Percentiles rank a stretch among this genome's conserved stretches.
These are phyloP conservation scores for Meteorus colon DNA, from an alignment of 2,888 invertebrate genomes.

Conservation along the genomic window DNA sequence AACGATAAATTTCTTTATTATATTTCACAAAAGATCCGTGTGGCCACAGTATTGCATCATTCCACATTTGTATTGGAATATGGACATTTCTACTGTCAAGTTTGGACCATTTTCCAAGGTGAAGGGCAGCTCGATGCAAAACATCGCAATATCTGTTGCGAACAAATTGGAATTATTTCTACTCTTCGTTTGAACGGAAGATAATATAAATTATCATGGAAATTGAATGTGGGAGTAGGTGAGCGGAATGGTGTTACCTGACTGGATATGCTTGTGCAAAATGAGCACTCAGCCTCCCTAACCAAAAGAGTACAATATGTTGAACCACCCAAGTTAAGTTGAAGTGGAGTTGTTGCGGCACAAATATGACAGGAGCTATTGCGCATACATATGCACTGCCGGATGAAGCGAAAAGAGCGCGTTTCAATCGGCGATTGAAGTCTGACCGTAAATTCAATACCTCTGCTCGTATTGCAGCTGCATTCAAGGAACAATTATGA, in stretches of 20 bases:
- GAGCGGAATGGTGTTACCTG: conserved; percentile 64
- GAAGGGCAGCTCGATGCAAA: conserved; percentile 90
- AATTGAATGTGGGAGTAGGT: conserved; percentile 19
- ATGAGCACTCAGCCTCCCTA: conserved; percentile 82
- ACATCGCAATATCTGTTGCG: conserved; percentile 84
- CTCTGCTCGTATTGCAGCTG: conserved; percentile 85
- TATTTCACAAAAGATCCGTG: conserved; percentile 84
- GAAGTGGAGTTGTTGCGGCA: conserved; percentile 79
- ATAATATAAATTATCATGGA: conserved; percentile 25
- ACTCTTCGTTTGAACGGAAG: conserved; percentile 23
- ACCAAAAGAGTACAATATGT: conserved; percentile 88
- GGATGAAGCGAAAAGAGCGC: conserved; percentile 79
- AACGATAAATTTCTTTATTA: conserved; percentile 83
- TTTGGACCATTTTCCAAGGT: conserved; percentile 87
- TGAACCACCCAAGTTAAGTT: conserved; percentile 89
- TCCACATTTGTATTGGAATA: conserved; percentile 76
- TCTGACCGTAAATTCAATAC: conserved; percentile 89
- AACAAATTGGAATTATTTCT: conserved; percentile 34
- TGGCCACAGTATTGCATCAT: conserved; percentile 81
- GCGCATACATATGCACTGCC: conserved; percentile 69
- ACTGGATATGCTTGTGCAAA: conserved; percentile 77
- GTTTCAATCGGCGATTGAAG: conserved; percentile 92
- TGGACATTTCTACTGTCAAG: conserved; percentile 77
- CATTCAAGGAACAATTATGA: conserved; percentile 85
- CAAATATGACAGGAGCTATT: conserved; percentile 69